Evolutionary conservation across 2,888 invertebrate genomes (phyloP), one percentile per base, ranked within the genome.

Genomic region (Phania funesta): DNA sequence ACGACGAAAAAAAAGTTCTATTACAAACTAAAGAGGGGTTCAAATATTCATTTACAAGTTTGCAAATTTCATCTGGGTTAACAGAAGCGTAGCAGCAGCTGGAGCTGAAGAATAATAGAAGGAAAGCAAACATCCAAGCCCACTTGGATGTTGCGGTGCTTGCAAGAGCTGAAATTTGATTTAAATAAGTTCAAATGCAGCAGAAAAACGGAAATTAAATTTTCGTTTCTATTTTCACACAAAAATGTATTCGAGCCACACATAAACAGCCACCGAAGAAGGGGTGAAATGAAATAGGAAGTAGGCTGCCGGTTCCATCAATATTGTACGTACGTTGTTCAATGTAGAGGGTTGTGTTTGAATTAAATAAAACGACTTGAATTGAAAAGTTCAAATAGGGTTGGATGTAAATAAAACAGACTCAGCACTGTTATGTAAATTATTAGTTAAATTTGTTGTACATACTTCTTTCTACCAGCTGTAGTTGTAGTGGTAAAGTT

Each of bases 161-260:
- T 64, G 29, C 38, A 44, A 16, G 20, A 54, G 52, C 56, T 52
- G 26, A 68, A 78, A 74, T 83, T 83, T 82, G 64, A 84, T 84
- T 84, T 83, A 79, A 80, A 85, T 83, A 81, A 83, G 77, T 84
- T 84, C 81, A 84, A 84, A 84, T 80, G 80, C 84, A 83, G 74
- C 75, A 84, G 76, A 78, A 84, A 78, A 84, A 76, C 85, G 84
- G 83, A 85, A 85, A 84, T 85, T 84, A 84, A 79, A 84, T 85
- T 83, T 85, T 80, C 79, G 60, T 77, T 83, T 84, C 76, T 58
- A 71, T 58, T 78, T 78, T 65, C 24, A 58, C 29, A 78, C 29
- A 64, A 48, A 64, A 56, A 38, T 35, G 46, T 56, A 48, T 60
- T 32, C 22, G n/a, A 44, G 35, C n/a, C n/a, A n/a, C 16, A 50